Evolutionary conservation across 2,888 invertebrate genomes (phyloP), one percentile per base, ranked within the genome.

Genomic region (Monoplex corrugatus): DNA sequence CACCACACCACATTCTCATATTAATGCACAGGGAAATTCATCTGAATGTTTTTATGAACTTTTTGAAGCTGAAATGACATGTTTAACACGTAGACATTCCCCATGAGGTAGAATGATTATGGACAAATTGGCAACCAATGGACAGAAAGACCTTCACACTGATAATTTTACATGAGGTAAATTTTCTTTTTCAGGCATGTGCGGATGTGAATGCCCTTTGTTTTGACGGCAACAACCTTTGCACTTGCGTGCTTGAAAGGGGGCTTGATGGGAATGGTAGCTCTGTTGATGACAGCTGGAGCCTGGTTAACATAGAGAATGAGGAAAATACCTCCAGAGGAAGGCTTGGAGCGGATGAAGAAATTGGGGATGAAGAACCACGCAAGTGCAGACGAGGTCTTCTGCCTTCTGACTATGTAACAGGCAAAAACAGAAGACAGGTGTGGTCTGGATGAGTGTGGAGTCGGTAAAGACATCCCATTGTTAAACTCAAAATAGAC

Each of bases 181-280:
- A 23, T n/a, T 28, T 35, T 19, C n/a, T 50, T 78, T 91, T 91
- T 16, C 89, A 95, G 95, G 94, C 94, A 83, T 91, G 92, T 45
- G 93, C 93, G 16, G 93, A 95, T 88, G 94, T 95, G 40, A 94
- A 95, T 89, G 91, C 93, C 2, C 90, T 92, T 35, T 92, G 95
- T 28, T 95, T 94, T 92, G 95, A 95, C 92, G 95, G 95, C 44
- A 95, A 95, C 91, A 95, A 40, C 92, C 96, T 5, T 93, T 96
- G 19, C 95, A 95, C 90, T 95, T 78, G 96, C 95, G 8, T 95
- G 95, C 91, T 94, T 94, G 10, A 91, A n/a, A n/a, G n/a, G 93
- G 43, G 93, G 93, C 43, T 93, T 93, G 40, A 93, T 94, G 75
- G 94, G 94, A 5, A 94, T 96, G 91, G 95, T 95, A 78, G 95